These are phyloP conservation scores for Sycophila sp. DNA, from an alignment of 1,140 invertebrate genomes.

Conservation along the genomic window DNA sequence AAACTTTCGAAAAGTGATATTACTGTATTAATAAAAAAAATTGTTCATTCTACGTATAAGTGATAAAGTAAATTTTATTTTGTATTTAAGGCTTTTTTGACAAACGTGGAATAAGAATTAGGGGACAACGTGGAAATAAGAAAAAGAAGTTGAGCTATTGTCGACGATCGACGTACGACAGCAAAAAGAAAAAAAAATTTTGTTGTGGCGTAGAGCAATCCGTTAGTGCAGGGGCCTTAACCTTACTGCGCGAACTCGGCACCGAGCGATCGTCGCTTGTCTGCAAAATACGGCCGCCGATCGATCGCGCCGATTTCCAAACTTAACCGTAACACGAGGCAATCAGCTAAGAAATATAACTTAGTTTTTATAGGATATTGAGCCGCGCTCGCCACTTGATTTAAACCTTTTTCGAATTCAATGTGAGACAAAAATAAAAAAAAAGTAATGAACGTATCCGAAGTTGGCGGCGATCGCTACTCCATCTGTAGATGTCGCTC, in stretches of 20 bases:
- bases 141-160: constrained; percentile 21
- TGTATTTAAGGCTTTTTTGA: constrained; percentile 19
- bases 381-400: constrained; percentile 37
- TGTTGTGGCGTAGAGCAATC: constrained; percentile 65
- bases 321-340: constrained; percentile 64
- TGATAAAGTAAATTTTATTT: constrained; percentile 19
- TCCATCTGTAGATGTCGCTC: constrained; percentile 2
- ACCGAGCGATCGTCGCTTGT: constrained; percentile 2
- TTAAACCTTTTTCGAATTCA: constrained; percentile 46
- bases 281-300: background rate
- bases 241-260: constrained; percentile 57
- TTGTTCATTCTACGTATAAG: constrained; percentile 5
- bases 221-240: constrained; percentile 68
- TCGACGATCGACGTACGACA: constrained; percentile 24
- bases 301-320: constrained; percentile 45
- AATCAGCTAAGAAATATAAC: constrained; percentile 67
- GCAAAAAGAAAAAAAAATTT: too few relatives aligned
- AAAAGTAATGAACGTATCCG: background rate
- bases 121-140: constrained; percentile 25
- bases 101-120: background rate
- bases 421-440: background rate
- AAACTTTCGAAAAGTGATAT: constrained; percentile 27
- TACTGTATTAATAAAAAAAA: constrained; percentile 12
- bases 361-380: constrained; percentile 66
- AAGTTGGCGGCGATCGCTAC: background rate